These are phyloP conservation scores for Reinhardtius hippoglossoides DNA, from an alignment of 2,113 vertebrate genomes.

Conservation along the genomic window DNA sequence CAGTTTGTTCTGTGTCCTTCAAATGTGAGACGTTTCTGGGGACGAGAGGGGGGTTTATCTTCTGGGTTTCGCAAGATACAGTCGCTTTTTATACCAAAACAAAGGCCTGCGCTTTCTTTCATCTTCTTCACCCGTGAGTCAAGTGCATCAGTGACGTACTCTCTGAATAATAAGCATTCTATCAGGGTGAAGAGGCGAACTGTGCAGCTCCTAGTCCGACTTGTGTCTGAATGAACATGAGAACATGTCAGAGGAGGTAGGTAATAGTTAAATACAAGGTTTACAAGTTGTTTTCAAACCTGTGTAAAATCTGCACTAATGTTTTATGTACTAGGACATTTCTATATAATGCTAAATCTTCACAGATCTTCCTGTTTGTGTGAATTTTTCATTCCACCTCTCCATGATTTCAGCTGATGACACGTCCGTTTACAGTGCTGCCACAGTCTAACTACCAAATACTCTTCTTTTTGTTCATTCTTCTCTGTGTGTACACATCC, in stretches of 20 bases:
- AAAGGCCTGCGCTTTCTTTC: slow-evolving; percentile 49
- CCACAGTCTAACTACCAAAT: neutral
- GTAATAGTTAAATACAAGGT: neutral
- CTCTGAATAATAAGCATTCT: slow-evolving; percentile 20
- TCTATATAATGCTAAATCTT: neutral
- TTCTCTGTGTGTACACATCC: slow-evolving; percentile 8
- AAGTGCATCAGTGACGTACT: neutral
- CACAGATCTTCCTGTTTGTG: neutral
- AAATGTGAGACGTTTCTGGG: slow-evolving; percentile 59
- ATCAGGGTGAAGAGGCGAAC: neutral
- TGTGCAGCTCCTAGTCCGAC: neutral
- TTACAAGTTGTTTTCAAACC: neutral
- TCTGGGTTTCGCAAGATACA: slow-evolving; percentile 55
- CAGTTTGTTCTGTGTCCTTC: slow-evolving; percentile 77
- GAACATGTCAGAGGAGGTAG: neutral
- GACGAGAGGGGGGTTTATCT: slow-evolving; percentile 62
- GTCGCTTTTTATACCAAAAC: slow-evolving; percentile 35
- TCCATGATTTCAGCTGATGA: neutral
- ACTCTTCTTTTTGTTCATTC: neutral
- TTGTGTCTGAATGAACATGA: neutral
- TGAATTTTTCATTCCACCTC: neutral
- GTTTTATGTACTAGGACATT: neutral
- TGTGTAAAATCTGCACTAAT: neutral
- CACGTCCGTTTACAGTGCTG: neutral
- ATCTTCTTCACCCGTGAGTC: slow-evolving; percentile 28